These are phyloP conservation scores for Chrosomus eos DNA, from an alignment of 2,797 vertebrate genomes.

Conservation along the genomic window DNA sequence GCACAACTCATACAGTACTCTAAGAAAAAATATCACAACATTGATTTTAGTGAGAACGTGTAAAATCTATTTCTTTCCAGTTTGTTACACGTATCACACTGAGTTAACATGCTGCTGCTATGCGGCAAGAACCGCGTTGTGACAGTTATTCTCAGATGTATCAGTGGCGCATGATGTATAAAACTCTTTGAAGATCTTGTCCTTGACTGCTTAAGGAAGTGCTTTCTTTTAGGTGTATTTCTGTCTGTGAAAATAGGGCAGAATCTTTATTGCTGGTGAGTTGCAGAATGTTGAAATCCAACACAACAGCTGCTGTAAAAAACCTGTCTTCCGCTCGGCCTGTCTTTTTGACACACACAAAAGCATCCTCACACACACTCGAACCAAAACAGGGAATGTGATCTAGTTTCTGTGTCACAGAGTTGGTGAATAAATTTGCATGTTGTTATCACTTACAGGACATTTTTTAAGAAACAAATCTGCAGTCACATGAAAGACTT, in stretches of 20 bases:
- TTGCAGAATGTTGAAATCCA: constrained; percentile 24
- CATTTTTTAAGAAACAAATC: neutral
- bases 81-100: neutral
- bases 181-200: constrained; percentile 20
- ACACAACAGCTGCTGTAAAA: constrained; percentile 40
- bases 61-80: neutral
- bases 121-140: neutral
- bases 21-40: neutral
- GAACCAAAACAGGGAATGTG: constrained; percentile 35
- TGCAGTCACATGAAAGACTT: neutral
- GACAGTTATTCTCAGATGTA: constrained; percentile 20
- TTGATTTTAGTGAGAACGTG: neutral
- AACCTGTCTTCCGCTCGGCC: constrained; percentile 16
- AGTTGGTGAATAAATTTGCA: constrained; percentile 55
- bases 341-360: constrained; percentile 8
- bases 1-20: neutral
- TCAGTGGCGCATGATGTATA: neutral
- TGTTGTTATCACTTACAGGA: constrained; percentile 41
- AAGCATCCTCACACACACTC: constrained; percentile 24
- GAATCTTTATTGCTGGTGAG: constrained; percentile 12
- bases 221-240: neutral
- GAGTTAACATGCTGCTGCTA: neutral
- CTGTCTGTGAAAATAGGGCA: constrained; percentile 29
- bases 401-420: constrained; percentile 41
- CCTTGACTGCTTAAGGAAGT: constrained; percentile 4